Percentiles rank a stretch among this genome's conserved stretches.
Evolutionary conservation across 2,888 invertebrate species (phyloP).

Genomic region (Drosophila longiperda): DNA sequence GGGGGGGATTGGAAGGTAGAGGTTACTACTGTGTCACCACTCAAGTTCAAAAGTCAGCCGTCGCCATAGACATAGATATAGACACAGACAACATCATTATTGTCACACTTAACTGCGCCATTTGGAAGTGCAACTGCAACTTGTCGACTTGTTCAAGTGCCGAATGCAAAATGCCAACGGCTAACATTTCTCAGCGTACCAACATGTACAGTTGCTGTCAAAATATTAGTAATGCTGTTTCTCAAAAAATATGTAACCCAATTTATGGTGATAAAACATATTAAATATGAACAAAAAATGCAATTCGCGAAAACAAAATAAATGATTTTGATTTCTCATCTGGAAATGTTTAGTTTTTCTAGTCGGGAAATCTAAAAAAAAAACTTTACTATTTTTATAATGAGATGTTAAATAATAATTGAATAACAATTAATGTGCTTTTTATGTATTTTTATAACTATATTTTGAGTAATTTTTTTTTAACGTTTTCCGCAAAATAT

Average conservation of each 20-base stretch:
- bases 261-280: not conserved
- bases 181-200: slow-evolving; percentile 12
- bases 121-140: slow-evolving; percentile 59
- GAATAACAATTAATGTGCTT: not conserved
- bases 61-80: slow-evolving; percentile 25
- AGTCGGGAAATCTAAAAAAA: not conserved
- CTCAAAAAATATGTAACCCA: not conserved
- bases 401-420: not conserved
- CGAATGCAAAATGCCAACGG: slow-evolving; percentile 67
- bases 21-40: slow-evolving; percentile 19
- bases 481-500: not conserved
- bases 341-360: not conserved
- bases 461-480: not conserved
- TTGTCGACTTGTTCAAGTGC: slow-evolving; percentile 60
- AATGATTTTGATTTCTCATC: not conserved
- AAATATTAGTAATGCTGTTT: not conserved
- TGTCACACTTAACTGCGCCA: slow-evolving; percentile 69
- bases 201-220: not conserved
- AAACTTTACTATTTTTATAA: not conserved
- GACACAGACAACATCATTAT: slow-evolving; percentile 63
- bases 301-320: not conserved
- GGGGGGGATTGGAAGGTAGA: not conserved
- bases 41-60: slow-evolving; percentile 36
- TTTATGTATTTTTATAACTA: not conserved
- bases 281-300: not conserved